phyloP scores from a whole-genome alignment of 2,888 invertebrate genomes.

The Aproaerema taeniolella region DNA sequence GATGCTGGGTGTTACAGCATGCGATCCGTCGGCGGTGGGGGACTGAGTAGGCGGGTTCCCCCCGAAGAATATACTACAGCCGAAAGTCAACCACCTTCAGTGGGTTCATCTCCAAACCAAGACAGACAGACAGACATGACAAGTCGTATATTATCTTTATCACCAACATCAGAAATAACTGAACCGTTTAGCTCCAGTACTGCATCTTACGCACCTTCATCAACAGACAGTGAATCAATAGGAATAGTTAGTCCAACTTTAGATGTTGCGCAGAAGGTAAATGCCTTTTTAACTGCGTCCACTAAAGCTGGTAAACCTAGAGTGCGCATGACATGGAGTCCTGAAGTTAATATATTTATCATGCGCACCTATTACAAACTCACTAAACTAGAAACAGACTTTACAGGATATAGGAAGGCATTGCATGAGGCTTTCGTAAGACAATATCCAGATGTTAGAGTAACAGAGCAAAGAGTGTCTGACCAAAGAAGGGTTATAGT shows the following conservation, averaged over 20 bases:
- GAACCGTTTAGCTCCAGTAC: not conserved
- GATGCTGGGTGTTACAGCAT: slow-evolving; percentile 17
- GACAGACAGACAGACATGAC: too few species aligned
- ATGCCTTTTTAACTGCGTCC: not conserved
- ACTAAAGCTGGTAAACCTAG: not conserved
- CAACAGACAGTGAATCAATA: too few species aligned
- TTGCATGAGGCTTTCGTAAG: slow-evolving; percentile 10
- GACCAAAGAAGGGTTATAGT: slow-evolving; percentile 15
- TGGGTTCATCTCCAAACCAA: not conserved
- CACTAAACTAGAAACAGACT: slow-evolving; percentile 1
- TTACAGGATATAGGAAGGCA: slow-evolving; percentile 1
- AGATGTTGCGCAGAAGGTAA: slow-evolving; percentile 1
- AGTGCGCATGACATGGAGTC: not conserved
- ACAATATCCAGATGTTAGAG: slow-evolving; percentile 8
- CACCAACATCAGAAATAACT: not conserved
- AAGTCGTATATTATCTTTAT: not conserved
- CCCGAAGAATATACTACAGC: not conserved
- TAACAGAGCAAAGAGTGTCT: slow-evolving; percentile 12
- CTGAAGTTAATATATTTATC: slow-evolving; percentile 1
- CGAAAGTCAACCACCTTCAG: not conserved
- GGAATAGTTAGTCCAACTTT: not conserved
- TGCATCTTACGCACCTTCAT: not conserved
- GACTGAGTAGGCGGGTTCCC: slow-evolving; percentile 1
- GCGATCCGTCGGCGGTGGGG: slow-evolving; percentile 16
- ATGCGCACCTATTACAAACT: slow-evolving; percentile 4